Evolutionary conservation across 2,113 vertebrate species (phyloP), one percentile per base, ranked within the genome.

Genomic region (Cyprinodon variegatus): DNA sequence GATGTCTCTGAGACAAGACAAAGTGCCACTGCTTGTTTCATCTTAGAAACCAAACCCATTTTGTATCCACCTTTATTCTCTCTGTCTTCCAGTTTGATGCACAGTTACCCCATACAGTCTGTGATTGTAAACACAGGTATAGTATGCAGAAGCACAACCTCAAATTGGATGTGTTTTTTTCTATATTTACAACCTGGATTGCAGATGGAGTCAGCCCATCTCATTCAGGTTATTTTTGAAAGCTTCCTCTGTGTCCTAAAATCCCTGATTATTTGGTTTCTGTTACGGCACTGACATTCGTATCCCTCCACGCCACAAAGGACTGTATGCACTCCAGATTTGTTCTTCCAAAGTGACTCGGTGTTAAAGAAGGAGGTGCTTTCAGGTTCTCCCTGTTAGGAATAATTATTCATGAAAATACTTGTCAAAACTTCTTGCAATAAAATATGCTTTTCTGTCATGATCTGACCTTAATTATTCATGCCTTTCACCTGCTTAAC

Each of bases 11-110:
- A 74, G 43, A 60, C 20, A 60, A 67, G 37, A 1, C 4, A 72
- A 60, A 76, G 73, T 72, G 76, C 17, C 74, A 48, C 70, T 46
- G 8, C n/a, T 53, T 70, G 67, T 81, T 85, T 76, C 53, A 68
- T 81, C 65, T 74, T 57, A 0, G 66, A 82, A 67, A 71, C 76
- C 3, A 70, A 70, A 70, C 66, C 67, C 69, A 29, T 79, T 83
- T 71, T 65, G 50, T 7, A 65, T 20, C 40, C 64, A 39, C 63
- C 61, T 46, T 63, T 10, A 20, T 71, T 36, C 7, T 14, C 2
- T 76, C 61, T 4, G 40, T 40, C 12, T 61, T 12, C 11, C 50
- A 57, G 43, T 10, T 45, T 45, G 43, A 45, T 45, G 43, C 43
- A 45, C 43, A 45, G 7, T 57, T n/a, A 8, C 17, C 50, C 29